These are phyloP conservation scores for Plebejus anna DNA, from an alignment of 2,888 invertebrate species.

Conservation along the genomic window DNA sequence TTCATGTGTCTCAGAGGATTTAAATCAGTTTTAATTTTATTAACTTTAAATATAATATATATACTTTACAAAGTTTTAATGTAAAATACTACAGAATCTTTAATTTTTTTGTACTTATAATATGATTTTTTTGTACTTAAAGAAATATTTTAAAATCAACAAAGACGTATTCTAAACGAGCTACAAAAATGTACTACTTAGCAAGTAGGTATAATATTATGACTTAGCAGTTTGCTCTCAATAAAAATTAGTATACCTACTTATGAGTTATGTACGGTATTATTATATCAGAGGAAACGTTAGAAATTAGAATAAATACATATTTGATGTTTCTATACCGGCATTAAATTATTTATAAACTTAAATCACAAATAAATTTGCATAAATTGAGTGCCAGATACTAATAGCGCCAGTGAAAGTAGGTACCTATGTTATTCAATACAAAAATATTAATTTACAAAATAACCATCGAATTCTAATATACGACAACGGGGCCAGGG, in stretches of 20 bases:
- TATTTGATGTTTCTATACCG: not conserved
- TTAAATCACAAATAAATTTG: not conserved
- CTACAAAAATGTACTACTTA: not conserved
- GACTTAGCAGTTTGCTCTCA: not conserved
- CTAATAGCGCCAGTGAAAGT: not conserved
- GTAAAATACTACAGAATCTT: no score
- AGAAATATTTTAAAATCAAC: no score
- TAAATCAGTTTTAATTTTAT: not conserved
- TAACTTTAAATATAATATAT: not conserved
- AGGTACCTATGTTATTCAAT: not conserved
- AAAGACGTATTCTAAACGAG: no score
- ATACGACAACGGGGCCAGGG: not conserved
- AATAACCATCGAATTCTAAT: not conserved
- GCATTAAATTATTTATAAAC: not conserved
- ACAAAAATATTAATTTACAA: not conserved
- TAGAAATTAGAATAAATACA: not conserved
- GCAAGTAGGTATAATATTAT: not conserved
- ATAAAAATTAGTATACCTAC: not conserved
- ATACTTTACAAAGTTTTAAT: no score
- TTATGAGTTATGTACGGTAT: not conserved
- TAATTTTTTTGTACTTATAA: no score
- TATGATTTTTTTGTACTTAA: no score
- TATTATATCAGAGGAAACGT: not conserved
- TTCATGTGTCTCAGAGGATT: no score
- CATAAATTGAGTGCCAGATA: conserved; percentile 8